These are phyloP conservation scores for Apotomis turbidana DNA, from an alignment of 2,888 invertebrate species.

Conservation along the genomic window DNA sequence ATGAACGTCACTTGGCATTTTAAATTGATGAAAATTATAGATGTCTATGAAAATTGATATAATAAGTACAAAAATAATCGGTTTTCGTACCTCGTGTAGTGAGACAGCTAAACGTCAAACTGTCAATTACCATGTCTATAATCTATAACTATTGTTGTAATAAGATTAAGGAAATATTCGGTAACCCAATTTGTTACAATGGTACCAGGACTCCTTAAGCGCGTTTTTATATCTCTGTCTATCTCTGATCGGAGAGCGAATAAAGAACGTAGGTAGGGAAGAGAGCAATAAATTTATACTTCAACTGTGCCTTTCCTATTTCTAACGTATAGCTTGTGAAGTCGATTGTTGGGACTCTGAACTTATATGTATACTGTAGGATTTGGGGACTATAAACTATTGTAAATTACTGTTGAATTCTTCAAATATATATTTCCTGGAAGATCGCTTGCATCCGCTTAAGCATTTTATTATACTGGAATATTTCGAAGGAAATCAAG, in stretches of 20 bases:
- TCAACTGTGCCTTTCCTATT: slow-evolving; percentile 84
- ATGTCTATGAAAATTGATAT: background rate
- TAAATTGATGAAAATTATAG: background rate
- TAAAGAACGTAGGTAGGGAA: slow-evolving; percentile 69
- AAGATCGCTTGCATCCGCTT: background rate
- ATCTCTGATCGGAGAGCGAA: slow-evolving; percentile 15
- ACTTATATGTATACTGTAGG: slow-evolving; percentile 75
- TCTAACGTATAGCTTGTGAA: slow-evolving; percentile 81
- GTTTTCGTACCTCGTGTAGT: too few species aligned
- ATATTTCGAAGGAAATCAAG: background rate
- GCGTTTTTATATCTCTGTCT: slow-evolving; percentile 12
- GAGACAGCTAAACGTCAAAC: too few species aligned
- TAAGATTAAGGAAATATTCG: background rate
- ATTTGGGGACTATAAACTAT: slow-evolving; percentile 52
- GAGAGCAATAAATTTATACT: slow-evolving; percentile 84
- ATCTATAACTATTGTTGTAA: background rate
- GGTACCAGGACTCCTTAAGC: slow-evolving; percentile 17
- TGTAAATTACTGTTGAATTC: slow-evolving; percentile 29
- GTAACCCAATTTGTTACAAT: background rate
- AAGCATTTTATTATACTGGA: background rate
- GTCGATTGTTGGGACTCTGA: slow-evolving; percentile 70
- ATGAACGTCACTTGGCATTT: too few species aligned
- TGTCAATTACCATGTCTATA: too few species aligned
- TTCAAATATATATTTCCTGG: slow-evolving; percentile 7
- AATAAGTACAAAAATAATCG: background rate